Evolutionary conservation across 1,140 invertebrate genomes (phyloP).

Genomic region (Antheraea mylitta): DNA sequence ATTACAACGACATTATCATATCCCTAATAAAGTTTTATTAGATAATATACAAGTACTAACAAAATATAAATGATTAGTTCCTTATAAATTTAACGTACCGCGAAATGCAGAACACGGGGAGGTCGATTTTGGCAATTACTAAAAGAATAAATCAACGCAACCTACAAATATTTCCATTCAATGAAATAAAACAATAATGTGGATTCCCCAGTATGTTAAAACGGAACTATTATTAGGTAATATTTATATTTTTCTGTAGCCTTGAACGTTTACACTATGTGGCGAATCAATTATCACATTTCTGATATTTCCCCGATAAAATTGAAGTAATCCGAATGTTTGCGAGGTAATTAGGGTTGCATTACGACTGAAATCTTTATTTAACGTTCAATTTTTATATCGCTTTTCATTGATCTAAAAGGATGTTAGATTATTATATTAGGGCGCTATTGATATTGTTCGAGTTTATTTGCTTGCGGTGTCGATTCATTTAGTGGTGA

Average conservation of each 20-base stretch:
- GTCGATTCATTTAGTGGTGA: too few species aligned
- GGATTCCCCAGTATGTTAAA: slow-evolving; percentile 24
- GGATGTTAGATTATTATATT: slow-evolving; percentile 8
- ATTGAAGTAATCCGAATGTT: slow-evolving; percentile 18
- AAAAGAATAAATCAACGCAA: slow-evolving; percentile 24
- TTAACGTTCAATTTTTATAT: background rate
- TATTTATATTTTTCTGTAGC: slow-evolving; percentile 41
- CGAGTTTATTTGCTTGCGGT: too few species aligned
- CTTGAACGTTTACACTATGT: slow-evolving; percentile 37
- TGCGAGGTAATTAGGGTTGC: slow-evolving; percentile 13
- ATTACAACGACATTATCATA: background rate
- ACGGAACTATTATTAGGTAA: slow-evolving; percentile 49
- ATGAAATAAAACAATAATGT: slow-evolving; percentile 18
- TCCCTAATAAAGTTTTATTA: background rate
- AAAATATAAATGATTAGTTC: slow-evolving; percentile 4
- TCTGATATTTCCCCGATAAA: slow-evolving; percentile 37
- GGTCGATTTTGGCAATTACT: slow-evolving; percentile 15
- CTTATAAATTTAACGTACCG: background rate
- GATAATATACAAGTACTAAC: background rate
- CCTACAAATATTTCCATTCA: slow-evolving; percentile 14
- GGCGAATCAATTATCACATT: slow-evolving; percentile 57
- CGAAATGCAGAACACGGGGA: slow-evolving; percentile 2
- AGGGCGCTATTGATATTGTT: background rate
- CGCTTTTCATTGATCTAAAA: background rate
- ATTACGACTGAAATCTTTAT: slow-evolving; percentile 11